phyloP scores from a whole-genome alignment of 2,113 vertebrate genomes.

The Chamaetylas fuelleborni region DNA sequence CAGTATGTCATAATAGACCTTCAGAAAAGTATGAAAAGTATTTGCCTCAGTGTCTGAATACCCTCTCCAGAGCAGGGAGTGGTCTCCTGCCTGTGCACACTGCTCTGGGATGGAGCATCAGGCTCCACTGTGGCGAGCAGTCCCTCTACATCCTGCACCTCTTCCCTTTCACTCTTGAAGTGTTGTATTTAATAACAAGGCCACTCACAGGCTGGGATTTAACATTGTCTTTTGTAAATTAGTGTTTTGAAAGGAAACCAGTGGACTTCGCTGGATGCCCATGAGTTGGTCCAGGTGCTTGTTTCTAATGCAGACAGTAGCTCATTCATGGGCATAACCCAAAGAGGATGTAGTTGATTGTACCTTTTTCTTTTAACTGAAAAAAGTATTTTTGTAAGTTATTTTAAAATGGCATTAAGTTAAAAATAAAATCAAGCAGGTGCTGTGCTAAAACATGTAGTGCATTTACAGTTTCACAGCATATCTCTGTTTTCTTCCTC shows the following conservation, averaged over 20 bases:
- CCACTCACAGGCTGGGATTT: neutral
- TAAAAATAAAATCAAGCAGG: conserved; percentile 37
- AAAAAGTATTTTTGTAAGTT: conserved; percentile 64
- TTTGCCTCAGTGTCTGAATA: neutral
- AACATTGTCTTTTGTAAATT: neutral
- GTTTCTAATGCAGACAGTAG: conserved; percentile 34
- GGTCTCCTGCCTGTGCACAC: accelerated
- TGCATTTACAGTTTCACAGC: neutral
- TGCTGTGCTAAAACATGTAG: conserved; percentile 47
- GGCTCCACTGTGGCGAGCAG: neutral
- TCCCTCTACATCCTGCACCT: neutral
- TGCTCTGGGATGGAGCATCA: neutral
- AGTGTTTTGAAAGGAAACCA: conserved; percentile 47
- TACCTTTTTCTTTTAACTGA: conserved; percentile 37
- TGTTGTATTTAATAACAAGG: neutral
- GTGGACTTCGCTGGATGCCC: conserved; percentile 57
- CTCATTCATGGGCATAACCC: neutral
- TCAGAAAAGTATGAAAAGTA: neutral
- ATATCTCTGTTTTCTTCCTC: neutral
- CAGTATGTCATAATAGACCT: neutral
- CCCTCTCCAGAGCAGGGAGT: neutral
- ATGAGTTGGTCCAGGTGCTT: conserved; percentile 72
- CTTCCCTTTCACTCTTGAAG: neutral
- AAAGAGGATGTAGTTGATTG: conserved; percentile 33
- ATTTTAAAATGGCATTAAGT: conserved; percentile 52